phyloP scores from a whole-genome alignment of 1,140 invertebrate species.

The Medauroidea extradentata region DNA sequence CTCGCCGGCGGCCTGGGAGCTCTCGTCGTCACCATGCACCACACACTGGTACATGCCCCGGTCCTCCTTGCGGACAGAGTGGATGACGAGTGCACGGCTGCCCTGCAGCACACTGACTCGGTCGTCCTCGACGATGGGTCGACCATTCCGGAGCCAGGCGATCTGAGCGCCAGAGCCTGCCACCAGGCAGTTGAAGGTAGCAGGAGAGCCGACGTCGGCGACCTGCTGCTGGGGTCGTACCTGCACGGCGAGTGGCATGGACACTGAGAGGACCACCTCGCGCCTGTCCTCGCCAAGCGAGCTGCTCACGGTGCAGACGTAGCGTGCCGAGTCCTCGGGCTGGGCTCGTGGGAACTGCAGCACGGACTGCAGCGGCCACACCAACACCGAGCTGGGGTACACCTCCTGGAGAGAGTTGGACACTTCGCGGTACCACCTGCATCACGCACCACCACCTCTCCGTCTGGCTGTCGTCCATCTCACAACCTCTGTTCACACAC shows the following conservation, averaged over 20 bases:
- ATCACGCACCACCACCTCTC: too few species aligned
- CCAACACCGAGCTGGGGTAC: slow-evolving; percentile 19
- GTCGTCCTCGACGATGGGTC: slow-evolving; percentile 51
- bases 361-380: slow-evolving; percentile 17
- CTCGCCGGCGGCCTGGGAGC: slow-evolving; percentile 76
- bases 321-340: slow-evolving; percentile 65
- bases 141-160: slow-evolving; percentile 79
- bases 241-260: slow-evolving; percentile 65
- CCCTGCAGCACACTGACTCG: slow-evolving; percentile 22
- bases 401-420: slow-evolving; percentile 45
- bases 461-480: too few species aligned
- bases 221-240: slow-evolving; percentile 70
- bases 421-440: slow-evolving; percentile 60
- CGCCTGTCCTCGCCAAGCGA: slow-evolving; percentile 72
- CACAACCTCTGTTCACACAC: too few species aligned
- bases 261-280: slow-evolving; percentile 62
- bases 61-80: slow-evolving; percentile 67
- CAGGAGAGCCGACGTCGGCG: slow-evolving; percentile 76
- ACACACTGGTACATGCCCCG: slow-evolving; percentile 88
- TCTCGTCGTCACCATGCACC: slow-evolving; percentile 71
- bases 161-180: slow-evolving; percentile 52
- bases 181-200: slow-evolving; percentile 77
- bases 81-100: slow-evolving; percentile 54
- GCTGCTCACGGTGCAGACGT: slow-evolving; percentile 79
- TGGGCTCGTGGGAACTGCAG: slow-evolving; percentile 52